These are phyloP conservation scores for Leptobrachium leishanense DNA, from an alignment of 2,113 vertebrate species.

Conservation along the genomic window DNA sequence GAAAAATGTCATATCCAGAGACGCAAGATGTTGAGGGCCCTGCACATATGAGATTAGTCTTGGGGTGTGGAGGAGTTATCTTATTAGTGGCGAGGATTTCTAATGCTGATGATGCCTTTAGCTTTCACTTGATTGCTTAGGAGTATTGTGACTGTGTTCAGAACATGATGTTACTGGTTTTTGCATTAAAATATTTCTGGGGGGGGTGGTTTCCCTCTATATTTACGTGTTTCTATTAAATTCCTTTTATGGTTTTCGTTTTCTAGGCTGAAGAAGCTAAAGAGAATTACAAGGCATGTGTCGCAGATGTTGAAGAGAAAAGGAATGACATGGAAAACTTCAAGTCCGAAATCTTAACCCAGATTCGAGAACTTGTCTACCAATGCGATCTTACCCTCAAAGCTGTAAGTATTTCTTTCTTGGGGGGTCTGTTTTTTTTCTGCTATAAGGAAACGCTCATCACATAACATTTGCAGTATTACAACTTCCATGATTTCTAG, in stretches of 20 bases:
- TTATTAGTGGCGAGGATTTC: no score
- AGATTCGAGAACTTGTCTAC: constrained; percentile 89
- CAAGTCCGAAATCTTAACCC: constrained; percentile 86
- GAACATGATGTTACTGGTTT: background rate
- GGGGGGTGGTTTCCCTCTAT: no score
- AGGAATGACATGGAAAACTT: constrained; percentile 79
- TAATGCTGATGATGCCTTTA: background rate
- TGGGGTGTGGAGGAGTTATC: no score
- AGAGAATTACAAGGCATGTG: constrained; percentile 85
- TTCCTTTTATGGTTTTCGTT: background rate
- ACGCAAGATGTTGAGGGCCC: no score
- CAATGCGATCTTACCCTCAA: constrained; percentile 97
- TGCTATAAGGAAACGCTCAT: no score
- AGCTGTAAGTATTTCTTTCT: constrained; percentile 73
- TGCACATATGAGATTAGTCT: no score
- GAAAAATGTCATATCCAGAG: no score
- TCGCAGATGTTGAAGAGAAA: constrained; percentile 83
- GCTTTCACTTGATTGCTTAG: background rate
- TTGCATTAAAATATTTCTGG: no score
- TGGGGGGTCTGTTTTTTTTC: no score
- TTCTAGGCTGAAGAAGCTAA: constrained; percentile 87
- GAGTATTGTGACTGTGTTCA: background rate
- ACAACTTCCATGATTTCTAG: no score
- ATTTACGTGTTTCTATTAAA: background rate
- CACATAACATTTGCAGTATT: no score